These are phyloP conservation scores for Drosophila pullipes DNA, from an alignment of 2,888 invertebrate species.

Conservation along the genomic window DNA sequence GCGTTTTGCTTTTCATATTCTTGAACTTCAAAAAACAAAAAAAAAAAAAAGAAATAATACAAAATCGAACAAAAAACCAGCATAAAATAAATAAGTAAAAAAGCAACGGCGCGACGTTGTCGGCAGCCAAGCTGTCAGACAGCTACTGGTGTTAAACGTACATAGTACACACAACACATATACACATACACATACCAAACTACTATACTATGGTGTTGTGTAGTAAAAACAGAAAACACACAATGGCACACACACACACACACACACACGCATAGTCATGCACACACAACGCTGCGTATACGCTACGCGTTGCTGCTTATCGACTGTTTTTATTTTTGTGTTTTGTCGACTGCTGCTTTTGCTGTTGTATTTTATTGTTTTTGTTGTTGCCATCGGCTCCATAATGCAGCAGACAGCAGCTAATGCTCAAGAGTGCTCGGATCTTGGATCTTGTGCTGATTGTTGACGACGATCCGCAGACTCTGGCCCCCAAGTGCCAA, in stretches of 20 bases:
- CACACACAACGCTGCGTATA: slow-evolving; percentile 70
- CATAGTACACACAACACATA: slow-evolving; percentile 42
- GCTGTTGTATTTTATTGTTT: slow-evolving; percentile 4
- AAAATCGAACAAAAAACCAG: slow-evolving; percentile 67
- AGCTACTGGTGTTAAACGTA: slow-evolving; percentile 81
- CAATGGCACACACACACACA: slow-evolving; percentile 20
- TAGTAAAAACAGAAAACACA: slow-evolving; percentile 65
- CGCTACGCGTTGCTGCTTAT: slow-evolving; percentile 67
- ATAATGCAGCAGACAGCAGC: slow-evolving; percentile 60
- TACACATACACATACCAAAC: slow-evolving; percentile 13
- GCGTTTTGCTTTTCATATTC: slow-evolving; percentile 78
- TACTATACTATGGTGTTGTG: slow-evolving; percentile 53
- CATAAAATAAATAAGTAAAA: slow-evolving; percentile 67
- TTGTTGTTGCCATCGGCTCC: slow-evolving; percentile 35
- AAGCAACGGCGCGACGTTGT: slow-evolving; percentile 46
- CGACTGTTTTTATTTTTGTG: slow-evolving; percentile 18
- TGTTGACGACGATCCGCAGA: slow-evolving; percentile 39
- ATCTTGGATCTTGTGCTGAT: slow-evolving; percentile 35
- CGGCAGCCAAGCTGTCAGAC: slow-evolving; percentile 81
- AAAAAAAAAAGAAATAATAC: slow-evolving; percentile 39
- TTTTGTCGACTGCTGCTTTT: slow-evolving; percentile 14
- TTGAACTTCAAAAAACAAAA: slow-evolving; percentile 72
- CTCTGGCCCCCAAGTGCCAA: slow-evolving; percentile 36
- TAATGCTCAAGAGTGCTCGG: slow-evolving; percentile 53
- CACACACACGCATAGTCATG: slow-evolving; percentile 21